phyloP scores from a whole-genome alignment of 2,888 invertebrate species.

The Ochropleura plecta region DNA sequence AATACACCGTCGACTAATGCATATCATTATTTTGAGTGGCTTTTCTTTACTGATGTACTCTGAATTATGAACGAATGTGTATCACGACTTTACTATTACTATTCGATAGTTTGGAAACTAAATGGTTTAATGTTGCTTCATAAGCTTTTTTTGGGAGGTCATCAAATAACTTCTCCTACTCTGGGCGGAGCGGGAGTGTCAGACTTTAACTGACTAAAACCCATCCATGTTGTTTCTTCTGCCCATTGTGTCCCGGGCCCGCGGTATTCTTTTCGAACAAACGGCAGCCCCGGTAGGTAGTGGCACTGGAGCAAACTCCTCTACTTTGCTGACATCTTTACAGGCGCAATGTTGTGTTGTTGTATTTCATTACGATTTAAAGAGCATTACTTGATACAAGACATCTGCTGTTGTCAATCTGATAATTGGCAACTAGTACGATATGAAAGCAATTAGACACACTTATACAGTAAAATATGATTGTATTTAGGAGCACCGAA shows the following conservation, averaged over 20 bases:
- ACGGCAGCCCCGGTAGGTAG: too few relatives aligned
- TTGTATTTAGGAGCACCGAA: too few relatives aligned
- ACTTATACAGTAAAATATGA: too few relatives aligned
- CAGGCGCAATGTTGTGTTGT: background rate
- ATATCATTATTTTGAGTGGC: conserved; percentile 88
- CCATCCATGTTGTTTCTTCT: too few relatives aligned
- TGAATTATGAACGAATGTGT: conserved; percentile 36
- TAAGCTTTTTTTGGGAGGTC: background rate
- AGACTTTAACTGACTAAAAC: too few relatives aligned
- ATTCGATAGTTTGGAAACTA: conserved; percentile 18
- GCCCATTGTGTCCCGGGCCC: too few relatives aligned
- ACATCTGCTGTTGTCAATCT: background rate
- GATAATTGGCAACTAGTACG: background rate
- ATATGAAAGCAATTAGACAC: too few relatives aligned
- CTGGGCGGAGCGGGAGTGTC: too few relatives aligned
- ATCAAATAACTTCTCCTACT: too few relatives aligned
- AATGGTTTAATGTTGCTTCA: conserved; percentile 14
- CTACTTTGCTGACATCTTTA: background rate
- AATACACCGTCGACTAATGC: conserved; percentile 85
- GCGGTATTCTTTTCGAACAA: too few relatives aligned
- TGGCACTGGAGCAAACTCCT: too few relatives aligned
- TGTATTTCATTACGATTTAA: background rate
- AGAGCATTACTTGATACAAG: background rate
- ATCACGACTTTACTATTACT: conserved; percentile 55
- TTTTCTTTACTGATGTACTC: conserved; percentile 53